Conservation (phyloP, 2,888 invertebrate genomes). For the Melangyna quadrimaculata region DNA sequence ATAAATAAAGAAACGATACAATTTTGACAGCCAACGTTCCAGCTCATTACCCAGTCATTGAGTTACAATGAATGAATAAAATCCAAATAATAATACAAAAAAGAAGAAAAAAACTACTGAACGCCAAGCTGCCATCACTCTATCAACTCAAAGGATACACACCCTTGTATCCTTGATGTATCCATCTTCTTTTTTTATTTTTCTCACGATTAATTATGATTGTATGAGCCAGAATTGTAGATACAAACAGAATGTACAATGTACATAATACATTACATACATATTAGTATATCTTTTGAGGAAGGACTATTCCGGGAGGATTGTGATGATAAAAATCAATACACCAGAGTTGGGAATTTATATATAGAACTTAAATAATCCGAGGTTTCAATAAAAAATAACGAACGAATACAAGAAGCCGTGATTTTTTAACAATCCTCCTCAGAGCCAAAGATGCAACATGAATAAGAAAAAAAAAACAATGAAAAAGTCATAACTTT, state of each 20-base stretch:
- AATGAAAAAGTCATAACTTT: slow-evolving; percentile 25
- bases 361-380: slow-evolving; percentile 20
- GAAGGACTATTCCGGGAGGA: neutral
- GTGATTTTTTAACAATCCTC: slow-evolving; percentile 30
- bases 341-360: slow-evolving; percentile 34
- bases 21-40: slow-evolving; percentile 46
- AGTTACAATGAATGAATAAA: slow-evolving; percentile 39
- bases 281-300: neutral
- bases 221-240: neutral
- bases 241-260: slow-evolving; percentile 21
- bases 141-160: slow-evolving; percentile 16
- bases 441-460: neutral
- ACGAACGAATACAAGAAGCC: neutral
- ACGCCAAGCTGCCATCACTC: slow-evolving; percentile 2
- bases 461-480: neutral
- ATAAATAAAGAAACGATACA: slow-evolving; percentile 35
- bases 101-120: neutral
- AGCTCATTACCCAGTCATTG: slow-evolving; percentile 47
- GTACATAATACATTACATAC: too few relatives aligned
- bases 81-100: slow-evolving; percentile 33
- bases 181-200: slow-evolving; percentile 3
- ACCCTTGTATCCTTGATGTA: slow-evolving; percentile 1
- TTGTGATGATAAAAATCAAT: slow-evolving; percentile 48
- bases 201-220: slow-evolving; percentile 12
- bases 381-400: neutral